Evolutionary conservation across 2,113 vertebrate genomes (phyloP), one percentile per base, ranked within the genome.

Genomic region (Chelonoidis abingdonii): DNA sequence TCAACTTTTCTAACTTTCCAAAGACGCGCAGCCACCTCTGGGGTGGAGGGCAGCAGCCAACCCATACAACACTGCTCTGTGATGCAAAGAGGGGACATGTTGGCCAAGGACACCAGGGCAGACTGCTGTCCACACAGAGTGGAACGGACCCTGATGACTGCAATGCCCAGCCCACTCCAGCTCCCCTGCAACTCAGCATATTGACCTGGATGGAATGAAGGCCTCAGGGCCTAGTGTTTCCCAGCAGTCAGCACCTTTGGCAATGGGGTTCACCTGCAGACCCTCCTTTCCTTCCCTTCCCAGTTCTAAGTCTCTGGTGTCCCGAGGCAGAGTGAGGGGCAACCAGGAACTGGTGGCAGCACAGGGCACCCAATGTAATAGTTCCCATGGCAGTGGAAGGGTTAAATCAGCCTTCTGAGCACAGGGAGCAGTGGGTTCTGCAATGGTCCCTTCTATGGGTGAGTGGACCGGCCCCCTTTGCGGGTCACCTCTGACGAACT

Each of bases 361-460:
- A 38, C n/a, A 11, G 69, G n/a, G 21, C 35, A 24, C 16, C 69
- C 7, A 19, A 6, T 35, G 29, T 35, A 12, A 16, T 16, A 65
- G 19, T n/a, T 41, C 69, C 19, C n/a, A 75, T 21, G 69, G 69
- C 69, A 75, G 38, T 5, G 10, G 69, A 75, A 10, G 38, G n/a
- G 38, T 75, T 41, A 24, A 17, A 75, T 10, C 35, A 72, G 21
- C 4, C 17, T 38, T 57, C 88, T 10, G 44, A 93, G 5, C 52
- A 92, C 31, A 47, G 25, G 50, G 87, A 31, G 14, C 19, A 11
- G 90, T 1, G 0, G 47, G 29, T 69, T 5, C 10, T 92, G 56
- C 35, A 92, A 80, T 0, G 0, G 69, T 82, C 17, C 59, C 57
- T 62, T 62, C 84, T 52, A 86, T 0, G 0, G 0, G 1, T 4